phyloP scores from a whole-genome alignment of 2,888 invertebrate genomes.

The Aphidoletes aphidimyza region DNA sequence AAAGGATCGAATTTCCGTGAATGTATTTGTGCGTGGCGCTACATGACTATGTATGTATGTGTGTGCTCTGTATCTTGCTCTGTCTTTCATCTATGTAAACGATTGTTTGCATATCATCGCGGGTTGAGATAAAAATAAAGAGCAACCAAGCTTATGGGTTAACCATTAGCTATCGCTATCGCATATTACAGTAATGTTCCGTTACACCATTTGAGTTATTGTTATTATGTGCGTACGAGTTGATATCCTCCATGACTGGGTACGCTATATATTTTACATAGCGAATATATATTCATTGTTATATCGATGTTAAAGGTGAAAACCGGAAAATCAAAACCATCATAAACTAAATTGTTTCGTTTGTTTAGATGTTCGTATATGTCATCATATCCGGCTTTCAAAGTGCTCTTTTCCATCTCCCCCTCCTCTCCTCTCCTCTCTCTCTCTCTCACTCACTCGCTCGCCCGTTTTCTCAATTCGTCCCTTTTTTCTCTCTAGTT shows the following conservation, averaged over 20 bases:
- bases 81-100: too few relatives aligned
- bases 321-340: constrained; percentile 37
- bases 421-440: background rate
- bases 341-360: constrained; percentile 36
- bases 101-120: constrained; percentile 38
- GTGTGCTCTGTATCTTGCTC: background rate
- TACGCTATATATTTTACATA: background rate
- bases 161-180: constrained; percentile 46
- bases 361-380: constrained; percentile 35
- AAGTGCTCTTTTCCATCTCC: background rate
- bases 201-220: constrained; percentile 47
- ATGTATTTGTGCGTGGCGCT: background rate
- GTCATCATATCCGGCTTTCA: background rate
- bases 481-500: background rate
- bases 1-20: background rate
- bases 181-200: constrained; percentile 24
- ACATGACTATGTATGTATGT: background rate
- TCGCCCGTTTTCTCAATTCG: background rate
- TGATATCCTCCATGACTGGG: constrained; percentile 33
- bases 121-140: constrained; percentile 19
- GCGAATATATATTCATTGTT: background rate
- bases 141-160: constrained; percentile 42
- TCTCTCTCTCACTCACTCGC: background rate
- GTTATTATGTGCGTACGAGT: constrained; percentile 39
- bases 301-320: constrained; percentile 26